A percentile compares a stretch with the other conserved stretches of the same genome.
Conservation (phyloP, 2,113 vertebrate genomes). For the Cyrtonyx montezumae region DNA sequence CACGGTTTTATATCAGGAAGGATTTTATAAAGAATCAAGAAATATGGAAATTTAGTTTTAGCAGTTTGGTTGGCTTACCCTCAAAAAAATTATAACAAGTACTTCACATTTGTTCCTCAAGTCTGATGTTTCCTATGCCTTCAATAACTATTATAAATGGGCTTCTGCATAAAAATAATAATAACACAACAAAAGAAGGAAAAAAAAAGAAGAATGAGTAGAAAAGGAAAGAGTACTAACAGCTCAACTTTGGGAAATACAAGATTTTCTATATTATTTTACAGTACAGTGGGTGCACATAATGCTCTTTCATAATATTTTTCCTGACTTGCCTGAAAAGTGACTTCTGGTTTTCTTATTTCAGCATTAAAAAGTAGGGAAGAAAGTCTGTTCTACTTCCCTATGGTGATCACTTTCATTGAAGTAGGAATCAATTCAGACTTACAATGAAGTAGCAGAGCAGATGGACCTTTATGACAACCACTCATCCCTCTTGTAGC, state of each 20-base stretch:
- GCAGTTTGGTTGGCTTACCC: neutral
- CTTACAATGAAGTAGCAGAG: slow-evolving; percentile 17
- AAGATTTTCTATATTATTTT: neutral
- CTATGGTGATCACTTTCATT: neutral
- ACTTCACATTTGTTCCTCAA: neutral
- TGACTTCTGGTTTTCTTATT: neutral
- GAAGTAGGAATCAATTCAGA: slow-evolving; percentile 18
- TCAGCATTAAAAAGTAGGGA: neutral
- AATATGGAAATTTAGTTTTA: neutral
- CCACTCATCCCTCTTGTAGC: neutral
- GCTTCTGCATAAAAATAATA: neutral
- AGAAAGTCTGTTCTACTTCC: neutral
- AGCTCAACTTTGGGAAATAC: neutral
- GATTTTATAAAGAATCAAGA: neutral
- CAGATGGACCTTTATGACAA: neutral
- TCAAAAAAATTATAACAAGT: neutral
- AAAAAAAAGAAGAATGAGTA: too few species aligned
- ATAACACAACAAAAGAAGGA: too few species aligned
- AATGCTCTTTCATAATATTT: neutral
- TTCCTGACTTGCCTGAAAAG: neutral
- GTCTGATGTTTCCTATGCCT: neutral
- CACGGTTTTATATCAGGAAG: neutral
- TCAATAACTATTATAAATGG: neutral
- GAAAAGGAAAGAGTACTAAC: neutral
- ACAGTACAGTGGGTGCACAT: neutral